Conservation (phyloP, 2,888 invertebrate species). For the Eupsilia transversa region DNA sequence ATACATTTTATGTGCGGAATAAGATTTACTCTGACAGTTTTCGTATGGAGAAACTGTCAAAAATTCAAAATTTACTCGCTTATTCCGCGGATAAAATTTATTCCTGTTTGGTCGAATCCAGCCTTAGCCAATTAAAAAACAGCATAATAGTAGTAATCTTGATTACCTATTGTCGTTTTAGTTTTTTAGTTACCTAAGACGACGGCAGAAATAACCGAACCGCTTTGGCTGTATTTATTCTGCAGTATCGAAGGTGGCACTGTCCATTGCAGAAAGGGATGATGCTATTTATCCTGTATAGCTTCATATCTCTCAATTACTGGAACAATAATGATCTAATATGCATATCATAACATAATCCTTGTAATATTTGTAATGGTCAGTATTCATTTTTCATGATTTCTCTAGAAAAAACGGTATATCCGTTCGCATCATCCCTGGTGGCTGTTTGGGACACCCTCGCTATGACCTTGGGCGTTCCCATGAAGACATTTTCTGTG, state of each 20-base stretch:
- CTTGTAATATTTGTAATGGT: neutral
- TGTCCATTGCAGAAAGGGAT: neutral
- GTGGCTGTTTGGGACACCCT: slow-evolving; percentile 93
- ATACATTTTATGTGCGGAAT: too few species aligned
- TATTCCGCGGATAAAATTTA: too few species aligned
- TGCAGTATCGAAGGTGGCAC: neutral
- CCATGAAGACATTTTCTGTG: slow-evolving; percentile 92
- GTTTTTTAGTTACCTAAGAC: neutral
- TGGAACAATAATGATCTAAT: neutral
- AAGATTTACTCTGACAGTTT: too few species aligned
- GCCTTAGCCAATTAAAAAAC: neutral
- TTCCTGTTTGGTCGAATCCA: too few species aligned
- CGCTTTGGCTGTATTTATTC: neutral
- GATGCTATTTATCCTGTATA: neutral
- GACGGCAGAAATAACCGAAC: neutral
- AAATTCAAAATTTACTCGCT: too few species aligned
- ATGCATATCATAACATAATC: neutral
- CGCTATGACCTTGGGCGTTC: slow-evolving; percentile 89
- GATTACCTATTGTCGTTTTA: neutral
- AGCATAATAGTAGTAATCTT: too few species aligned
- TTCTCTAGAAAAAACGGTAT: slow-evolving; percentile 90
- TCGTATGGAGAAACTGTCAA: too few species aligned
- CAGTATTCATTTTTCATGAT: neutral
- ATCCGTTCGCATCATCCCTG: slow-evolving; percentile 95
- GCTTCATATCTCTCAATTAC: neutral